Evolutionary conservation across 1,140 invertebrate genomes (phyloP), one percentile per base, ranked within the genome.

Genomic region (Papilio glaucus): DNA sequence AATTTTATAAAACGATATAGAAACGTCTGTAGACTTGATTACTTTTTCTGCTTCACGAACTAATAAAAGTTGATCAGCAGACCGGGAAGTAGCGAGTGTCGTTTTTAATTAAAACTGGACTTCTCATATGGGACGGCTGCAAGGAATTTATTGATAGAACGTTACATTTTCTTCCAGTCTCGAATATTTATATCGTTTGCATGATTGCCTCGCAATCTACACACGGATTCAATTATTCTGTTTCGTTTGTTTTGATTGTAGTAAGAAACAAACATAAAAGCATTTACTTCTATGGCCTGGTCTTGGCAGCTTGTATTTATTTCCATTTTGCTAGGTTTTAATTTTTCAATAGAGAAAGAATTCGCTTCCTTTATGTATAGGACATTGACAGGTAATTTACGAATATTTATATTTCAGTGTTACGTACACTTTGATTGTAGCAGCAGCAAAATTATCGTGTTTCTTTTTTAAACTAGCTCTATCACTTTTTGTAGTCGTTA

Each of bases 11-110:
- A 87, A 82, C 80, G 85, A 89, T 89, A 87, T 85, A n/a, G n/a
- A n/a, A n/a, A n/a, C n/a, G n/a, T 88, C 87, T 74, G 86, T 74
- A 79, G 76, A 81, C 83, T 90, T 90, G 87, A 89, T 91, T 90
- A 89, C 89, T 89, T 89, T 89, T 86, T 83, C 87, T 81, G 80
- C 82, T 86, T 75, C 71, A 76, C 38, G 75, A 89, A 90, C 82
- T 89, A 90, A 92, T 92, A 90, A 90, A 92, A 90, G 82, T 90
- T 90, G 85, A 87, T 85, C 85, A 89, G 85, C 82, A 84, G 77
- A 85, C 81, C 84, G 82, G 80, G 72, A 85, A 83, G 80, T 83
- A 72, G 74, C 75, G 68, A 84, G 85, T 83, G 76, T 76, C 85
- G 82, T 86, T 89, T 90, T 89, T 89, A 91, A 91, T 91, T 91